Evolutionary conservation across 2,888 invertebrate genomes (phyloP), one percentile per base, ranked within the genome.

Genomic region (Meiosimyza platycephala): DNA sequence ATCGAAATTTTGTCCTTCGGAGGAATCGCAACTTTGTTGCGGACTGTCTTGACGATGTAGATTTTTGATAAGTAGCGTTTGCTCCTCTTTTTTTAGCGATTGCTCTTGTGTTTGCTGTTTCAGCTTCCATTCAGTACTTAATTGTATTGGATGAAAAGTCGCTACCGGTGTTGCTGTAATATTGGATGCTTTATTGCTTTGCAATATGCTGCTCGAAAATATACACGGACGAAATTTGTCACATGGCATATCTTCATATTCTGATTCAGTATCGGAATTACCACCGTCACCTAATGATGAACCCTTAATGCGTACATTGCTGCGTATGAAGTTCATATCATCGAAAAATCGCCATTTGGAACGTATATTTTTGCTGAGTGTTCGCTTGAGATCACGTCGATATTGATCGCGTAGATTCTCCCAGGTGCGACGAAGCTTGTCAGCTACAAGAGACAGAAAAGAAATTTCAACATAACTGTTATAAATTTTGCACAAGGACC

Each of bases 401-500:
- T 78, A 78, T 75, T 81, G 80, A 72, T 79, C 79, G 6, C 80
- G 78, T n/a, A 81, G 71, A 66, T 78, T 79, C 62, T 79, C 78
- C 81, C 81, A 81, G 15, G 78, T 78, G 7, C 79, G 77, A 9
- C 78, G 76, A 0, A 78, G 73, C 64, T 79, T 77, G 54, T 74
- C 77, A 33, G 76, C 80, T 80, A 40, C 0, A 73, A 74, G 28
- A 12, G 52, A 52, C 64, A 60, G 22, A 70, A 6, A 47, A 18
- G 50, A 66, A 47, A 40, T 7, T 7, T 9, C 40, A 9, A 40
- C 9, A 40, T 4, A 28, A 3, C 28, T 28, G 28, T 28, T 28
- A 28, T 3, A 3, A 28, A 28, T 28, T 4, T 28, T 28, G 28
- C 28, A 3, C 28, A 3, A 28, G 28, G 28, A 28, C 28, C 2